A percentile compares a stretch with the other conserved stretches of the same genome.
phyloP scores from a whole-genome alignment of 2,797 vertebrate species.

The Perodicticus potto region DNA sequence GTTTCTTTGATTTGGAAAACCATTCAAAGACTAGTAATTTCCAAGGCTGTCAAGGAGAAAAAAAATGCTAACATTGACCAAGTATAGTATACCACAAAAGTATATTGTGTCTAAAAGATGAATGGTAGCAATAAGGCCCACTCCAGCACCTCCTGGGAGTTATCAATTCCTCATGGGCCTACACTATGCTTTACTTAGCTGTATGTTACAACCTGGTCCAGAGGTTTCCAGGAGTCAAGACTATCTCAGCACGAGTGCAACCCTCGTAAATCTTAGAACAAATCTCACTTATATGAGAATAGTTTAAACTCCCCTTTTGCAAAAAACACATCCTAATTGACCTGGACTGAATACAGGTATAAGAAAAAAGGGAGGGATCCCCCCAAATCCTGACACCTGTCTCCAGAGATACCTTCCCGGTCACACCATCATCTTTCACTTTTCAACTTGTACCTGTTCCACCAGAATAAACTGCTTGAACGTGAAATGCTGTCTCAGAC shows the following conservation, averaged over 20 bases:
- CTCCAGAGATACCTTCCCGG: not conserved
- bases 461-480: not conserved
- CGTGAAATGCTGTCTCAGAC: not conserved
- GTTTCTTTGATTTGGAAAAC: constrained; percentile 47
- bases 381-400: not conserved
- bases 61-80: not conserved
- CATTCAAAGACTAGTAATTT: not conserved
- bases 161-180: too few species aligned
- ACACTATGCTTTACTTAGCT: not conserved
- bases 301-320: not conserved
- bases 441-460: not conserved
- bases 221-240: not conserved
- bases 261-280: not conserved
- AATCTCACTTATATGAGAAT: not conserved
- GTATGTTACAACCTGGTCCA: not conserved
- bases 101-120: not conserved
- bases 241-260: accelerated
- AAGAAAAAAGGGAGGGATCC: not conserved
- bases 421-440: accelerated
- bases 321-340: not conserved
- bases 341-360: not conserved
- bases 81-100: not conserved
- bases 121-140: not conserved
- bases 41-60: not conserved
- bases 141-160: too few species aligned